Base-by-base conservation (phyloP, 2,888 invertebrate species). In the Helobdella robusta region DNA sequence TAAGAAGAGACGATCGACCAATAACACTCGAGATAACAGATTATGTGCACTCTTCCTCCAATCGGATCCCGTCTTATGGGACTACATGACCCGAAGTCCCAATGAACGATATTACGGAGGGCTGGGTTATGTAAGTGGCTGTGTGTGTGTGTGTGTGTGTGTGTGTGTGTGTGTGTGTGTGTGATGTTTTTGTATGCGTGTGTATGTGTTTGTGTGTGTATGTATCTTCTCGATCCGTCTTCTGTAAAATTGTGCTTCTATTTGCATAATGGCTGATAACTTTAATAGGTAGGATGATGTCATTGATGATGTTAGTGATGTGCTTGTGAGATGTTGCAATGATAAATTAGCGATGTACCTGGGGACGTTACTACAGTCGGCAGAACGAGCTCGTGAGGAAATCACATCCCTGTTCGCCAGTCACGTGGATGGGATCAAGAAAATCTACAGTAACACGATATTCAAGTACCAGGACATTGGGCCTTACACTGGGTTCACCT, bases 11-110 rank as follows among this genome's bases (percentile, higher is more conserved):
- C 50, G 61, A 30, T 18, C 32, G 35, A 34, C 48, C 25, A 50
- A 34, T 54, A 36, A 25, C 28, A 15, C 40, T 25, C 46, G 56
- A 23, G 54, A 20, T 59, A 59, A 64, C 30, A 74, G 74, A 59
- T 75, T 93, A 66, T 97, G 95, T 80, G 91, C 92, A 65, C 85
- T 97, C 71, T 95, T 89, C 80, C 91, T 98, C 80, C 94, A 97
- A 82, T 95, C 98, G 28, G 98, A 98, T 83, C 95, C 97, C 72
- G 86, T 93, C 73, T 89, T 98, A 79, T 98, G 95, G 92, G 85
- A 88, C 76, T 91, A 94, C 78, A 90, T 97, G 75, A 71, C 66
- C 2, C 40, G 58, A 88, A 89, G 68, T 72, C 75, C 66, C 73
- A 76, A 68, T 74, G 74, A 66, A 75, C 73, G 67, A 35, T n/a